Base-by-base conservation (phyloP, 2,113 vertebrate genomes). In the Patagioenas fasciata region DNA sequence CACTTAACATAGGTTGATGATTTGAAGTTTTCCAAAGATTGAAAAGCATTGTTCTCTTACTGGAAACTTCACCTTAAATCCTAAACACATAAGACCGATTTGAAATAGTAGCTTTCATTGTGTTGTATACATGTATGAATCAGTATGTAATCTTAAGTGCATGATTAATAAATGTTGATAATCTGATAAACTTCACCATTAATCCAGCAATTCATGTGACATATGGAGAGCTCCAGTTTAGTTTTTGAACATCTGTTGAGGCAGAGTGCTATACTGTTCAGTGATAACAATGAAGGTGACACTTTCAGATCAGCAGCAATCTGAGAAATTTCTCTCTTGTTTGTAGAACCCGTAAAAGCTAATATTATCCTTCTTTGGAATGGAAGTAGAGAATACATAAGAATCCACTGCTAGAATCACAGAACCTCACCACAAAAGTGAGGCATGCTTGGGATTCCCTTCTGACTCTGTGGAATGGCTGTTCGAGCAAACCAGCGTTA, bases 181-280 rank as follows among this genome's bases (percentile, higher is more conserved):
- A 16, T 86, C 29, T 77, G 18, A 38, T 77, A 44, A 21, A 1
- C 12, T 61, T 34, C 13, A 70, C 90, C 38, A 65, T 60, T 73
- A 66, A 88, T 81, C 16, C 31, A 56, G 11, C 20, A 56, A 44
- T 2, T 88, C 85, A 3, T 65, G 20, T 2, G 2, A 53, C 2
- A 6, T 44, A 36, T 0, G 2, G 67, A 64, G 48, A 51, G 6
- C 1, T 11, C 2, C 17, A 42, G 34, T 19, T 53, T 73, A 34
- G 31, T 14, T 73, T 73, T 67, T 66, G 71, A 73, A 83, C 34
- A 14, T 72, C 51, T 77, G 26, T 18, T 79, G 29, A 29, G 31
- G 24, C 26, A 61, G 16, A 29, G 18, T 32, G 5, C 44, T 79
- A 0, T 26, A 26, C 6, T 20, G 5, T 85, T 53, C 9, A 2